These are phyloP conservation scores for Xestia ashworthii DNA, from an alignment of 2,888 invertebrate species.

Conservation along the genomic window DNA sequence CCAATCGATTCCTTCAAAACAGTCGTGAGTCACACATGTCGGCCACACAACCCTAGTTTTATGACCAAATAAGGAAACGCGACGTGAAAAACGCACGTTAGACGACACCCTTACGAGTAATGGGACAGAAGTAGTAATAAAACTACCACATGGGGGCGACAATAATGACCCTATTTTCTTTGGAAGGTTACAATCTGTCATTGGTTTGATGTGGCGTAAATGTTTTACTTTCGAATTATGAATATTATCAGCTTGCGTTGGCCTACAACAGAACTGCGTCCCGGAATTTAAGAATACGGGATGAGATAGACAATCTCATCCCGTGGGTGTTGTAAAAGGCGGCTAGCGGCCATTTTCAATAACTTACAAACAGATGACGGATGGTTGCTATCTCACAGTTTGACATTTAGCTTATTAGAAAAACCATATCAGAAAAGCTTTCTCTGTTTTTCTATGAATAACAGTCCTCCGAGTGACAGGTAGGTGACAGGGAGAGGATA, in stretches of 20 bases:
- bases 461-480: too few species aligned
- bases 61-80: conserved; percentile 58
- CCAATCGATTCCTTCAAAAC: conserved; percentile 27
- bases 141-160: conserved; percentile 58
- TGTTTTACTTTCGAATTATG: conserved; percentile 3
- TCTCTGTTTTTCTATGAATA: too few species aligned
- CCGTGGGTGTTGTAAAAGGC: too few species aligned
- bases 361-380: too few species aligned
- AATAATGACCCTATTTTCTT: conserved; percentile 60
- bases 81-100: conserved; percentile 65
- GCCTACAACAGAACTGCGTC: not conserved
- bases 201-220: conserved; percentile 37
- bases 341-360: too few species aligned
- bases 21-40: conserved; percentile 44
- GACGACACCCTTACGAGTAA: conserved; percentile 56
- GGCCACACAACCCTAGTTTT: conserved; percentile 56
- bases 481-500: too few species aligned
- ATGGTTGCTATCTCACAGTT: too few species aligned
- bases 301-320: too few species aligned
- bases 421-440: too few species aligned
- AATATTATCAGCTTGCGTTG: not conserved
- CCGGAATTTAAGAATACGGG: not conserved
- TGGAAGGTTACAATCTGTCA: conserved; percentile 48
- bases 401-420: too few species aligned
- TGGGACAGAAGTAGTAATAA: conserved; percentile 62